Base-by-base conservation (phyloP, 2,888 invertebrate species). In the Volucella inanis region DNA sequence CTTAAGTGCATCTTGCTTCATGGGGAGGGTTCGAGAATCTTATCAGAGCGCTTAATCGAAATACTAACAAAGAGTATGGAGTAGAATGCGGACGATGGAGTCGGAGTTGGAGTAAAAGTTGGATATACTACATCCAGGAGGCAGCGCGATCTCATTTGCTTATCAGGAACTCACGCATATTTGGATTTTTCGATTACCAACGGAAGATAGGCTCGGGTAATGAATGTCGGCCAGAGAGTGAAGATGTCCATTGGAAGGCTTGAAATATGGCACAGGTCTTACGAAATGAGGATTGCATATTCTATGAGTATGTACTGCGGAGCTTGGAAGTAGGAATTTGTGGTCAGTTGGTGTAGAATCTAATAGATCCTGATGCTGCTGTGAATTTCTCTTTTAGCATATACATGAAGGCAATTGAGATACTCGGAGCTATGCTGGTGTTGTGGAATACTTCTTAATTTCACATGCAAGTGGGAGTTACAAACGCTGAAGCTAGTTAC, bases 111-210 rank as follows among this genome's bases (percentile, higher is more conserved):
- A 31, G 31, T 22, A 0, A 22, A 22, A 22, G 4, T 31, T 31
- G 31, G 31, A 31, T 4, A 31, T 31, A 31, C 70, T 62, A 41
- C 77, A 77, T 70, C 62, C 68, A 45, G 43, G 43, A 31, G 18
- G 64, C 71, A 59, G 74, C 57, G 57, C 55, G 74, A 79, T 83
- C 87, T 88, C 85, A 87, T 87, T 87, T 87, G 87, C 87, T 88
- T 88, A 88, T 88, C 88, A 88, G 80, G 74, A 87, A 87, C 87
- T 88, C 88, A 88, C 87, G 88, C 88, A 88, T 87, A 87, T 87
- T 88, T 81, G 87, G 85, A 87, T 88, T 87, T 86, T 77, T 59
- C 76, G 88, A 87, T 88, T 87, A 87, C 81, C 71, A 43, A 49
- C 22, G 14, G 45, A 12, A 79, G 87, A 87, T 87, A 87, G 62